These are phyloP conservation scores for Setophaga kirtlandii DNA, from an alignment of 2,113 vertebrate species.

Conservation along the genomic window DNA sequence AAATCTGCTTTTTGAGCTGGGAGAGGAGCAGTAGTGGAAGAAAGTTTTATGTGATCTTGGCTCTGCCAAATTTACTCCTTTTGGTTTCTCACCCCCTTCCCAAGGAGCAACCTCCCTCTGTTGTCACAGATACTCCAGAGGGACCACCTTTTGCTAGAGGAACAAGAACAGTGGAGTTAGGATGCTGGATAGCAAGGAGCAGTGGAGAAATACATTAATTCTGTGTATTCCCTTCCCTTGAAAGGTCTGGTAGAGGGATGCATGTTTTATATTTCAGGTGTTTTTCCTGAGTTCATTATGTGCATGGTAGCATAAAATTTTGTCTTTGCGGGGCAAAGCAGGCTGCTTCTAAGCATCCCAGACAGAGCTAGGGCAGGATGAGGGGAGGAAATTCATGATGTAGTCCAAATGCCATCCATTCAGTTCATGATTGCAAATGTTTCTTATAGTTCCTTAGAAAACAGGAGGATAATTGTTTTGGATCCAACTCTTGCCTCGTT, in stretches of 20 bases:
- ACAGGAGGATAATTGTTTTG: neutral
- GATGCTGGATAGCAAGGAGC: neutral
- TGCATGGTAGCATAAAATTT: neutral
- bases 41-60: neutral
- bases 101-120: neutral
- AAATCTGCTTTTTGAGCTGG: conserved; percentile 1
- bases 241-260: neutral
- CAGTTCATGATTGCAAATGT: neutral
- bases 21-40: neutral
- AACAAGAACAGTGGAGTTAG: neutral
- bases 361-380: neutral
- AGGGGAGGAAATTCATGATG: neutral
- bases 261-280: neutral
- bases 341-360: neutral
- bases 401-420: neutral
- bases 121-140: neutral
- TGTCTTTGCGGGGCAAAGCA: neutral
- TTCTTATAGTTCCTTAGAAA: neutral
- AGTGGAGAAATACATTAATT: neutral
- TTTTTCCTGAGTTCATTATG: neutral
- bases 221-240: neutral
- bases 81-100: neutral
- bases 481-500: neutral
- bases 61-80: neutral
- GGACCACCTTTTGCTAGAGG: neutral